Conservation (phyloP, 2,797 vertebrate species). For the Sebastes kiyomatsui region DNA sequence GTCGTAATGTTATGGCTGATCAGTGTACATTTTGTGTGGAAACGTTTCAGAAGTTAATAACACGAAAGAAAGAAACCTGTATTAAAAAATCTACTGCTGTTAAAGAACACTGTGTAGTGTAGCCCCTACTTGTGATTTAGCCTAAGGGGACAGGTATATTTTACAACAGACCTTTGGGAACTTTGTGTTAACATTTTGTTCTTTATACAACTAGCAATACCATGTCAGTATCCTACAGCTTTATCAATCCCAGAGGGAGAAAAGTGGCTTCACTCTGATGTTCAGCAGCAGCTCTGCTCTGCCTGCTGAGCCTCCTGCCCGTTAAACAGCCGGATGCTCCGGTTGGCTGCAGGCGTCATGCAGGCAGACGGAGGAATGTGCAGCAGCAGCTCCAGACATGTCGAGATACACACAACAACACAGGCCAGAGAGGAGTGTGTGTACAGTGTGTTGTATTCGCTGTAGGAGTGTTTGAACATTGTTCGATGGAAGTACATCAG, state of each 20-base stretch:
- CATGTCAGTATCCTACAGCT: not conserved
- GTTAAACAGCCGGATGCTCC: not conserved
- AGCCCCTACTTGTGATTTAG: not conserved
- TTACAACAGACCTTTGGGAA: not conserved
- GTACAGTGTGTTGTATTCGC: not conserved
- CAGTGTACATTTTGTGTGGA: too few relatives aligned
- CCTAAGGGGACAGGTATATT: not conserved
- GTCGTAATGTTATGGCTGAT: too few relatives aligned
- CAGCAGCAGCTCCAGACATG: conserved; percentile 40
- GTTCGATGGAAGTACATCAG: not conserved
- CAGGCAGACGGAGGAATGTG: conserved; percentile 23
- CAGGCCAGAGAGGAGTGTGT: not conserved
- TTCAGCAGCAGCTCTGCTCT: not conserved
- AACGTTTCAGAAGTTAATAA: too few relatives aligned
- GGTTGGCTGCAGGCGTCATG: not conserved
- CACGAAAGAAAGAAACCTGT: too few relatives aligned
- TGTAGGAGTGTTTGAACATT: not conserved
- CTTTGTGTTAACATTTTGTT: not conserved
- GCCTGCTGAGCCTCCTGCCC: conserved; percentile 5
- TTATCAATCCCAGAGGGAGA: not conserved
- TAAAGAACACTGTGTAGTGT: too few relatives aligned
- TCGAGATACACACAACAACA: not conserved
- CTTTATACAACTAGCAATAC: not conserved
- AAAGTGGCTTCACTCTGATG: not conserved
- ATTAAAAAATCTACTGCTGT: too few relatives aligned